A percentile compares a stretch with the other conserved stretches of the same genome.
Evolutionary conservation across 2,888 invertebrate genomes (phyloP).

Genomic region (Lasioglossum leucozonium): DNA sequence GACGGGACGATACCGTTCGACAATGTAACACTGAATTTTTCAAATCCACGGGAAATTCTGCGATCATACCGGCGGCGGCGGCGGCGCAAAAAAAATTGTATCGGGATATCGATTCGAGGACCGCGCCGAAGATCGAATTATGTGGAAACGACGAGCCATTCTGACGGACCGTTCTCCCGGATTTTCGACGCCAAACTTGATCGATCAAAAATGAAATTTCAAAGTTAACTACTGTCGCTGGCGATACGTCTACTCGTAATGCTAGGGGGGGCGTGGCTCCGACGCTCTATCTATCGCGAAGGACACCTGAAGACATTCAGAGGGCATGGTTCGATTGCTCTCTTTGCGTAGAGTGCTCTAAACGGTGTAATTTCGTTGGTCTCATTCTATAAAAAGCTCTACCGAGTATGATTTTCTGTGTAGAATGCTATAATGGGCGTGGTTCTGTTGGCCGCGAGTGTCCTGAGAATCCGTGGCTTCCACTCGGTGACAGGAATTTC

Average conservation of each 20-base stretch:
- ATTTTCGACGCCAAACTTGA: not conserved
- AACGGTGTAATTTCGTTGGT: not conserved
- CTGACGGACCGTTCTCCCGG: not conserved
- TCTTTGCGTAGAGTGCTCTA: not conserved
- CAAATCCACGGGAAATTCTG: conserved; percentile 31
- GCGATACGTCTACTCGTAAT: not conserved
- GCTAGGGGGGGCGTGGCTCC: not conserved
- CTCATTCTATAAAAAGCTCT: not conserved
- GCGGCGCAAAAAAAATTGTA: conserved; percentile 8
- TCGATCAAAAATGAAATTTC: not conserved
- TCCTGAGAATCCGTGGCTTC: too few species aligned
- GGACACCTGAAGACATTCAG: too few species aligned
- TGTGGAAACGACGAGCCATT: conserved; percentile 15
- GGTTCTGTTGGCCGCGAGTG: not conserved
- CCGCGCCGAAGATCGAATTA: conserved; percentile 22
- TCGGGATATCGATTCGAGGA: conserved; percentile 27
- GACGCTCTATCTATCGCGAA: not conserved
- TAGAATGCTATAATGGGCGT: not conserved
- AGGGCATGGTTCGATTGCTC: too few species aligned
- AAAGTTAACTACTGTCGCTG: not conserved
- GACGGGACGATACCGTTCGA: conserved; percentile 24
- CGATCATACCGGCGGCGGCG: conserved; percentile 21
- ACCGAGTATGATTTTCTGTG: not conserved
- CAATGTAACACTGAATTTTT: conserved; percentile 43
- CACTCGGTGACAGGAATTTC: not conserved